Evolutionary conservation across 2,113 vertebrate species (phyloP).

Genomic region (Macquaria ambigua): DNA sequence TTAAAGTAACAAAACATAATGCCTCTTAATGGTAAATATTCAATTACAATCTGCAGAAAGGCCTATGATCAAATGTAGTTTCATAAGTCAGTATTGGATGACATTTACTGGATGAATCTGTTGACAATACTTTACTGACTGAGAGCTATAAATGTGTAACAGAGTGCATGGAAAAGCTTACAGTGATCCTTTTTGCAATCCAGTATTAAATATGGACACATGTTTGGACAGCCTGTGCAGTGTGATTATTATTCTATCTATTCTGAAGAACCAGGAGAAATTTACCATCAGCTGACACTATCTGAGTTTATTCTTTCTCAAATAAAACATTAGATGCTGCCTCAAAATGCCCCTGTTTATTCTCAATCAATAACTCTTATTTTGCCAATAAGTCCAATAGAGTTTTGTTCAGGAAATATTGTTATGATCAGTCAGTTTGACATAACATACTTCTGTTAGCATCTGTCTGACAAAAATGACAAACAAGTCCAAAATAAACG

Average conservation of each 20-base stretch:
- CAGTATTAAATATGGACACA: slow-evolving; percentile 69
- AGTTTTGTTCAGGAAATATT: neutral
- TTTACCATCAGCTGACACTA: neutral
- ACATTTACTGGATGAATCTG: slow-evolving; percentile 29
- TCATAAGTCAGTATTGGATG: neutral
- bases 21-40: neutral
- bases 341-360: neutral
- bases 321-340: neutral
- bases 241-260: slow-evolving; percentile 20
- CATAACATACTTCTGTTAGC: neutral
- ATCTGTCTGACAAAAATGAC: neutral
- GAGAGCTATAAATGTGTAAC: slow-evolving; percentile 70
- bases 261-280: neutral
- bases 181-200: slow-evolving; percentile 36
- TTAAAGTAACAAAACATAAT: neutral
- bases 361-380: neutral
- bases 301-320: neutral
- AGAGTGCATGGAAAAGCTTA: slow-evolving; percentile 3
- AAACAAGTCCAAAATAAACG: neutral
- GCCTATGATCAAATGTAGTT: neutral
- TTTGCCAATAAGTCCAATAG: neutral
- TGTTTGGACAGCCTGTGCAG: neutral
- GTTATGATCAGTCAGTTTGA: neutral
- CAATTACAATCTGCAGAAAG: neutral
- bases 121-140: slow-evolving; percentile 50